Evolutionary conservation across 2,113 vertebrate species (phyloP).

Genomic region (Tursiops truncatus): DNA sequence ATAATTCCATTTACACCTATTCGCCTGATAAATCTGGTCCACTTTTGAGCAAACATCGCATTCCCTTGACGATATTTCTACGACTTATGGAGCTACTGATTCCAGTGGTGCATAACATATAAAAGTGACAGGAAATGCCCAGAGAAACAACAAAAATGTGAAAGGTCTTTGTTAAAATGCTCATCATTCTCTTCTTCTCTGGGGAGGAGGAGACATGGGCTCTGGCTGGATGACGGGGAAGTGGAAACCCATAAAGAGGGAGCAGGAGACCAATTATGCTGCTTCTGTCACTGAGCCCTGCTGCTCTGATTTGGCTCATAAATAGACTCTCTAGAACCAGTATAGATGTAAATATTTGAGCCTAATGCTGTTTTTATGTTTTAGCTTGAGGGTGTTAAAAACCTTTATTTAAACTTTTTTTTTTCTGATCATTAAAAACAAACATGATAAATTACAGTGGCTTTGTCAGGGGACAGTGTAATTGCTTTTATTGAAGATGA

Average conservation of each 20-base stretch:
- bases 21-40: slow-evolving; percentile 48
- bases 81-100: not conserved
- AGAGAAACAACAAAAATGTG: not conserved
- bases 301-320: slow-evolving; percentile 19
- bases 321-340: not conserved
- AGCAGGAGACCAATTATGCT: not conserved
- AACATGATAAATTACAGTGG: not conserved
- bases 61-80: not conserved
- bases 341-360: slow-evolving; percentile 46
- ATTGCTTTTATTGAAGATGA: not conserved
- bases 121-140: slow-evolving; percentile 17
- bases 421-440: not conserved
- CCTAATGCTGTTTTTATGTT: slow-evolving; percentile 27
- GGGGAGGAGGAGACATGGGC: not conserved
- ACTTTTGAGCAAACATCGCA: slow-evolving; percentile 20
- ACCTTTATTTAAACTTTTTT: not conserved
- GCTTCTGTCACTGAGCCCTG: not conserved
- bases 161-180: slow-evolving; percentile 18
- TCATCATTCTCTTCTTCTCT: slow-evolving; percentile 2
- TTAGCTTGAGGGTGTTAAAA: slow-evolving; percentile 12
- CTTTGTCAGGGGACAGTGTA: not conserved
- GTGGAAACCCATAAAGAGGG: not conserved
- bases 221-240: not conserved
- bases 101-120: slow-evolving; percentile 1
- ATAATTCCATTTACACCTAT: not conserved